Base-by-base conservation (phyloP, 1,140 invertebrate species). In the Drosophila oshimai region DNA sequence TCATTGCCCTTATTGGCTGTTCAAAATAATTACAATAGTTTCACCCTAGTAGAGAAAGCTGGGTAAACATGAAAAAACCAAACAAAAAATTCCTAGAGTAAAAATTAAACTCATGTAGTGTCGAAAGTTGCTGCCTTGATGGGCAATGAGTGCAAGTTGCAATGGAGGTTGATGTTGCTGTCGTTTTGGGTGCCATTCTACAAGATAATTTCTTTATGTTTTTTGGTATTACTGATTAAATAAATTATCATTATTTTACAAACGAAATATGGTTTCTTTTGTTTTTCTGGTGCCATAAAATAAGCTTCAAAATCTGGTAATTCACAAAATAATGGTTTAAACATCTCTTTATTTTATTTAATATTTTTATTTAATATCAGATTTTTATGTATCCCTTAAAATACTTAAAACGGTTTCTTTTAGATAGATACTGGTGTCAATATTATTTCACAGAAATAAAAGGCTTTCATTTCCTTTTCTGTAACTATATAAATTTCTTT, bases 11-110 rank as follows among this genome's bases (percentile, higher is more conserved):
- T 65, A 80, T 80, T 80, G 76, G 77, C 76, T 80, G 58, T 80
- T 80, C 71, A 83, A 83, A 83, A 84, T 83, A 84, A 83, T 84
- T 78, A 84, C 62, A 78, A 83, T 83, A 83, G 78, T 78, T 84
- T 78, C 28, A 41, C 28, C 61, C 20, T 9, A 12, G 1, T 31
- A 17, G 5, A 18, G 26, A 50, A 22, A 22, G 7, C 22, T 13
- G 4, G 5, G 26, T 18, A 15, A 7, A n/a, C 18, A 22, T 17
- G 26, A 4, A 17, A 33, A 57, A 55, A 47, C 2, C 2, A 22
- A 39, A 12, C 17, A 39, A 60, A 54, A 65, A 26, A 33, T 53
- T n/a, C n/a, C n/a, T n/a, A n/a, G n/a, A 28, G 18, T 24, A 50
- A 65, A 65, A 67, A 67, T 65, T 65, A 65, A 67, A 67, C 33